These are phyloP conservation scores for Oryzias javanicus DNA, from an alignment of 2,113 vertebrate species.

Conservation along the genomic window DNA sequence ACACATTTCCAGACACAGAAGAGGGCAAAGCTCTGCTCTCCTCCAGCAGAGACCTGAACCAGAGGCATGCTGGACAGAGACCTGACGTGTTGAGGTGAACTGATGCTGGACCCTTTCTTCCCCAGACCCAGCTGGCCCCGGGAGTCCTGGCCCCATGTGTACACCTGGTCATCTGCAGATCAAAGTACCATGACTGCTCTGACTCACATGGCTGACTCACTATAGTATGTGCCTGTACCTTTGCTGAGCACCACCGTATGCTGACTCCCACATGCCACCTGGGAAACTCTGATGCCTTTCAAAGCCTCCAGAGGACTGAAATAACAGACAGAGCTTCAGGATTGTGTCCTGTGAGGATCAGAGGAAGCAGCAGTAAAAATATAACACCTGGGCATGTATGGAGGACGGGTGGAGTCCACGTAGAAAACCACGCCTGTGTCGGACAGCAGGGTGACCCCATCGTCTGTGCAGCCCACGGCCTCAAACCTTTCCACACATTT, in stretches of 20 bases:
- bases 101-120: not conserved
- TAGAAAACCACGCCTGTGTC: not conserved
- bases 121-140: slow-evolving; percentile 85
- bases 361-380: not conserved
- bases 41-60: slow-evolving; percentile 84
- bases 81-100: slow-evolving; percentile 70
- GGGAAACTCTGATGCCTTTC: not conserved
- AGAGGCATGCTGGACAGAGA: slow-evolving; percentile 78
- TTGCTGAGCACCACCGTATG: slow-evolving; percentile 4
- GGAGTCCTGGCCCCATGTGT: slow-evolving; percentile 82
- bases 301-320: not conserved
- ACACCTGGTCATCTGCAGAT: slow-evolving; percentile 56
- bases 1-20: slow-evolving; percentile 85
- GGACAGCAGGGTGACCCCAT: slow-evolving; percentile 1
- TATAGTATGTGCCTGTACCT: slow-evolving; percentile 1
- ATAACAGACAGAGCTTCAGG: not conserved
- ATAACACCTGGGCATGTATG: slow-evolving; percentile 5
- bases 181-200: not conserved
- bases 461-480: slow-evolving; percentile 9
- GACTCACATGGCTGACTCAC: not conserved
- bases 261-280: slow-evolving; percentile 9
- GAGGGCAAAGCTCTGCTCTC: slow-evolving; percentile 81
- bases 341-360: too few species aligned
- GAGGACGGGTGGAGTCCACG: slow-evolving; percentile 2
- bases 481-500: not conserved